Percentiles rank a stretch among this genome's conserved stretches.
These are phyloP conservation scores for Dufourea novaeangliae DNA, from an alignment of 1,140 invertebrate genomes.

Conservation along the genomic window DNA sequence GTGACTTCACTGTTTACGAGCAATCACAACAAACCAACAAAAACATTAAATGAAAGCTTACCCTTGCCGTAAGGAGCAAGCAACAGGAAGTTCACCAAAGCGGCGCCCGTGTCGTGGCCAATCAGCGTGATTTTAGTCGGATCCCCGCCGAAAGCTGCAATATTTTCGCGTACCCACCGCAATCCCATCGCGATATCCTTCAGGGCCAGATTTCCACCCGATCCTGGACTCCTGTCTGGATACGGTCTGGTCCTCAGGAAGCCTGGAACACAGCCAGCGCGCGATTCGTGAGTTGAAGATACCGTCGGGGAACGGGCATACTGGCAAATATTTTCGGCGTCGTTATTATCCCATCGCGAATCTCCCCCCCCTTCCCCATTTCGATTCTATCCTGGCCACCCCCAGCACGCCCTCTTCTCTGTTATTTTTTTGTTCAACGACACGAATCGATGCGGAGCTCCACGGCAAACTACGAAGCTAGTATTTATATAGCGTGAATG, in stretches of 20 bases:
- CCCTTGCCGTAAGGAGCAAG: slow-evolving; percentile 88
- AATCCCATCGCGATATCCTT: slow-evolving; percentile 89
- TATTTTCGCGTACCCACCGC: slow-evolving; percentile 89
- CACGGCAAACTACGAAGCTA: not conserved
- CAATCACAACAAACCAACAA: too few species aligned
- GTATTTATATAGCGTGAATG: slow-evolving; percentile 9
- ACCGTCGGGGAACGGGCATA: not conserved
- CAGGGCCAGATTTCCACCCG: slow-evolving; percentile 86
- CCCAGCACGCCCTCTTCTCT: too few species aligned
- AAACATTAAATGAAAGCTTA: slow-evolving; percentile 70
- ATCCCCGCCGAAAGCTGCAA: slow-evolving; percentile 91
- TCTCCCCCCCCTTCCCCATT: not conserved
- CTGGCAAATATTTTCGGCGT: slow-evolving; percentile 4
- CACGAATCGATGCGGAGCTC: not conserved
- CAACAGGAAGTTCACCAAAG: slow-evolving; percentile 91
- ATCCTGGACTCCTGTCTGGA: slow-evolving; percentile 79
- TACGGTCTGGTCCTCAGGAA: slow-evolving; percentile 86
- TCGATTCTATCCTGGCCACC: too few species aligned
- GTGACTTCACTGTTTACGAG: too few species aligned
- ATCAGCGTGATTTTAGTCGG: slow-evolving; percentile 90
- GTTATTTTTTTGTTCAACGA: not conserved
- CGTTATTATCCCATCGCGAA: slow-evolving; percentile 3
- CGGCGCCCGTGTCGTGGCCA: slow-evolving; percentile 93
- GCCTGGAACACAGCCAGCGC: slow-evolving; percentile 80
- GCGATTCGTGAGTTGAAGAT: slow-evolving; percentile 25